A percentile compares a stretch with the other conserved stretches of the same genome.
These are phyloP conservation scores for Zygothrica quintamaculata DNA, from an alignment of 2,888 invertebrate genomes.

Conservation along the genomic window DNA sequence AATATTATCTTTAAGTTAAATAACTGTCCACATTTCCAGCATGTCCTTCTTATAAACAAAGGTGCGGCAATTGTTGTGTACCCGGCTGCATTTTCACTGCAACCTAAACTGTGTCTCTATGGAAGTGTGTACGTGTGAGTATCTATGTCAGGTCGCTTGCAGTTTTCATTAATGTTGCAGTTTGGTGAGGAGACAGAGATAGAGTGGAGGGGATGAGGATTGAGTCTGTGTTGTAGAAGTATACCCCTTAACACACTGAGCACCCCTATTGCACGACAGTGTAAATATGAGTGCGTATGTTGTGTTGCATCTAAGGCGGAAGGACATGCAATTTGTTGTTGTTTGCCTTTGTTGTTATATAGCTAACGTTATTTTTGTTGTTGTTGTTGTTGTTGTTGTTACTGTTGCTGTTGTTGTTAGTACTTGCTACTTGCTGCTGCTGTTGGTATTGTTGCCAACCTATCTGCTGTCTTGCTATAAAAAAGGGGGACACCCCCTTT, in stretches of 20 bases:
- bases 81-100: slow-evolving; percentile 21
- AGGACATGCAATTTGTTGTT: slow-evolving; percentile 79
- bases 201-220: slow-evolving; percentile 4
- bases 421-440: slow-evolving; percentile 53
- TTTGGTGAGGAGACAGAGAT: slow-evolving; percentile 8
- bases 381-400: slow-evolving; percentile 1
- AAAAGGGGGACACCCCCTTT: not conserved
- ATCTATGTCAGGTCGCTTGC: slow-evolving; percentile 61
- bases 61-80: slow-evolving; percentile 30
- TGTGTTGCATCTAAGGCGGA: slow-evolving; percentile 74
- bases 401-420: slow-evolving; percentile 65
- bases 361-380: slow-evolving; percentile 6
- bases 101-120: slow-evolving; percentile 8
- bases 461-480: slow-evolving; percentile 14
- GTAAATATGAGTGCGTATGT: slow-evolving; percentile 78
- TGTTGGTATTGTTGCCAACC: slow-evolving; percentile 2
- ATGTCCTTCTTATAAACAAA: slow-evolving; percentile 35
- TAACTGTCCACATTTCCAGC: slow-evolving; percentile 9
- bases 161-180: slow-evolving; percentile 70
- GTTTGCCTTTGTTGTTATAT: slow-evolving; percentile 67
- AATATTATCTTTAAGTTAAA: slow-evolving; percentile 6
- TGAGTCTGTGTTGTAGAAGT: not conserved
- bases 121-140: slow-evolving; percentile 22
- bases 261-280: slow-evolving; percentile 32
- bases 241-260: slow-evolving; percentile 1